These are phyloP conservation scores for Fregata magnificens DNA, from an alignment of 2,113 vertebrate species.

Conservation along the genomic window DNA sequence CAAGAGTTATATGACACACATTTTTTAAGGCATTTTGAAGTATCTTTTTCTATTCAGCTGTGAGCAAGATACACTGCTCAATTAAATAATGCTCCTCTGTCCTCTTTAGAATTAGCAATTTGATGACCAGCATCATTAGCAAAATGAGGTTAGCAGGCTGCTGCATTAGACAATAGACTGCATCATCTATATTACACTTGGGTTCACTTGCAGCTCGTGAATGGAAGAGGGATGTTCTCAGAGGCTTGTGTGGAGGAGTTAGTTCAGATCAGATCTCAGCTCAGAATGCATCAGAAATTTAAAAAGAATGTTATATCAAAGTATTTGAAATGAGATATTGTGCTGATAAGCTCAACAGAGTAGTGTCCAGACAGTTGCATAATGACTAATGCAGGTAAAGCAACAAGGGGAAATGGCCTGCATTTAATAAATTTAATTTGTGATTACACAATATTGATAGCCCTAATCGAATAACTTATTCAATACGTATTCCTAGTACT, in stretches of 20 bases:
- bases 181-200: not conserved
- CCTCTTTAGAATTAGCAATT: not conserved
- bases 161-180: not conserved
- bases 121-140: not conserved
- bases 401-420: not conserved
- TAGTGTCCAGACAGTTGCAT: not conserved
- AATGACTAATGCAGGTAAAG: not conserved
- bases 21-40: not conserved
- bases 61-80: not conserved
- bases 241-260: not conserved
- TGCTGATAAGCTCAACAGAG: not conserved
- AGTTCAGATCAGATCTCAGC: not conserved
- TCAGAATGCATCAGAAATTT: not conserved
- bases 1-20: not conserved
- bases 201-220: not conserved
- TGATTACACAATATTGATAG: not conserved
- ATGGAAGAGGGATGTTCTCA: not conserved
- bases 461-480: not conserved
- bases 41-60: not conserved
- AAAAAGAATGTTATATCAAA: not conserved
- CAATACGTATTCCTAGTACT: not conserved
- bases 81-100: not conserved
- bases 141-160: not conserved
- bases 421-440: slow-evolving; percentile 7
- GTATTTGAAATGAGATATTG: not conserved